These are phyloP conservation scores for Coenonympha arcania DNA, from an alignment of 2,888 invertebrate genomes.

Conservation along the genomic window DNA sequence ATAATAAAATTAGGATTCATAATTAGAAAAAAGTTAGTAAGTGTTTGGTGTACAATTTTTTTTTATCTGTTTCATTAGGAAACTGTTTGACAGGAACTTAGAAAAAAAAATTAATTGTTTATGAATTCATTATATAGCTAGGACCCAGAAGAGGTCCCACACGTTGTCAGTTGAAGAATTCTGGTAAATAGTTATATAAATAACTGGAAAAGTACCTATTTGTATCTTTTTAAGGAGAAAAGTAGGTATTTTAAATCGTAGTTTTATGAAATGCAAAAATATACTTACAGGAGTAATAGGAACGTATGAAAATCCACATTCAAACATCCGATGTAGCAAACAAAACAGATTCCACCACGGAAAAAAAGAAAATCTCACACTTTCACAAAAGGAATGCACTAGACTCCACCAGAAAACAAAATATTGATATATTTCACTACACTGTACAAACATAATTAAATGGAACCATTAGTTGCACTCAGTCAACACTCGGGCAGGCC, in stretches of 20 bases:
- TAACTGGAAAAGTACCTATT: no score
- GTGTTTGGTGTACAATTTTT: no score
- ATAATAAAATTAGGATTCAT: constrained; percentile 2
- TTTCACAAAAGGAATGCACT: constrained; percentile 48
- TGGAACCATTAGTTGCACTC: constrained; percentile 44
- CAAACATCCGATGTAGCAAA: constrained; percentile 19
- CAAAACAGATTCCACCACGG: constrained; percentile 59
- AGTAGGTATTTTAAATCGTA: not conserved
- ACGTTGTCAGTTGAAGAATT: no score
- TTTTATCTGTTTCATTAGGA: constrained; percentile 1
- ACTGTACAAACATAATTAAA: constrained; percentile 45
- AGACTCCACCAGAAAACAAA: constrained; percentile 48
- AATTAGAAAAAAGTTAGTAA: not conserved
- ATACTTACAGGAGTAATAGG: constrained; percentile 27
- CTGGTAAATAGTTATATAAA: no score
- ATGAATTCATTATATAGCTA: not conserved
- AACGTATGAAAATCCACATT: constrained; percentile 21
- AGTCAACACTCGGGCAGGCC: constrained; percentile 46
- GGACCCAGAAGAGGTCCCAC: no score
- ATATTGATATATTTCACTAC: constrained; percentile 44
- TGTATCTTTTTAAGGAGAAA: not conserved
- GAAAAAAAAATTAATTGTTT: not conserved
- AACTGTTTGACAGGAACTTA: not conserved
- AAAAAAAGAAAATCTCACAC: constrained; percentile 59
- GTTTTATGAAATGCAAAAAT: not conserved